Evolutionary conservation across 2,888 invertebrate genomes (phyloP).

Genomic region (Acanthosepion esculentum): DNA sequence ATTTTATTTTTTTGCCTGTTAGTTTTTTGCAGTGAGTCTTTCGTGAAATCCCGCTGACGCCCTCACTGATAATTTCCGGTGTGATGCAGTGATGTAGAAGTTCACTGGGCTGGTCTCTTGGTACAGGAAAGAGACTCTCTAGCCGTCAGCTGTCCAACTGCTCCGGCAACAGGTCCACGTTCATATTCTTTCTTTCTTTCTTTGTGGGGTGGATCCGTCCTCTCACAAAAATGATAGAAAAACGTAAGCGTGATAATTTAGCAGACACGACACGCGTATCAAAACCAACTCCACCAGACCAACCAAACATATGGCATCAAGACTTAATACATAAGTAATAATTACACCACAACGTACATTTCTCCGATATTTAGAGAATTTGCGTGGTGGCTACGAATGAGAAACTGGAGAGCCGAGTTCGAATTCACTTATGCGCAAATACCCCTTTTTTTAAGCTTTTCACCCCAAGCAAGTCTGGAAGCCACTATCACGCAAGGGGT

Average conservation of each 20-base stretch:
- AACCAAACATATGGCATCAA: background rate
- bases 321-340: background rate
- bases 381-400: too few relatives aligned
- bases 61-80: conserved; percentile 14
- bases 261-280: conserved; percentile 7
- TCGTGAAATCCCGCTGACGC: conserved; percentile 22
- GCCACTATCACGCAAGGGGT: too few relatives aligned
- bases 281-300: background rate
- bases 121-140: conserved; percentile 4
- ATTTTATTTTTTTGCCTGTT: background rate
- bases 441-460: too few relatives aligned
- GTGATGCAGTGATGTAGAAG: background rate
- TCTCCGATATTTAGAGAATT: too few relatives aligned
- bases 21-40: background rate
- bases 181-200: background rate
- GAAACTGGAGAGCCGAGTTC: too few relatives aligned
- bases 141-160: conserved; percentile 18
- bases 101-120: background rate
- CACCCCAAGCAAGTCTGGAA: too few relatives aligned
- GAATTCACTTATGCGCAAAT: too few relatives aligned
- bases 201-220: background rate
- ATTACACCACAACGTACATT: too few relatives aligned
- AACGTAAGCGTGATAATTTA: background rate
- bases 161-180: background rate
- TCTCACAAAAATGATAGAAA: background rate